phyloP scores from a whole-genome alignment of 2,888 invertebrate genomes.

The Tetragonula carbonaria region DNA sequence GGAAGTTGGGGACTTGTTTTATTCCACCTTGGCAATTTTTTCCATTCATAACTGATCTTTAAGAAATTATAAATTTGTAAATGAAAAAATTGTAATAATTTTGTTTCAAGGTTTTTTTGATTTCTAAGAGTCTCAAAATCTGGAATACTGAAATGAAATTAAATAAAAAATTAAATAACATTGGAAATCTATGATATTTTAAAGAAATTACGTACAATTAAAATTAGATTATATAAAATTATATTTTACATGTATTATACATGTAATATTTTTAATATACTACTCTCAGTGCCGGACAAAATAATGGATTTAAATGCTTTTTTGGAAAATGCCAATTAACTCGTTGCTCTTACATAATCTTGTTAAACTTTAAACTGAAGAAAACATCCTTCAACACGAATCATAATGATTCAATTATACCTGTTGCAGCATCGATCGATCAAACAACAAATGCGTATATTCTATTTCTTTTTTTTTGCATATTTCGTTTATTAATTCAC shows the following conservation, averaged over 20 bases:
- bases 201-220: too few relatives aligned
- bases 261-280: not conserved
- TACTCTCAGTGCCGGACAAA: not conserved
- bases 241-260: too few relatives aligned
- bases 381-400: slow-evolving; percentile 21
- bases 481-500: not conserved
- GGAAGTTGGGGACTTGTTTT: too few relatives aligned
- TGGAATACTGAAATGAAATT: too few relatives aligned
- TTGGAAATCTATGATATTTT: too few relatives aligned
- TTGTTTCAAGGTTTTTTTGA: not conserved
- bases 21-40: too few relatives aligned
- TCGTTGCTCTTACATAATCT: slow-evolving; percentile 18
- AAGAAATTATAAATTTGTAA: too few relatives aligned
- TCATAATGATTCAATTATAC: slow-evolving; percentile 34
- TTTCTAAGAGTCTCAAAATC: too few relatives aligned
- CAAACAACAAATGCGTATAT: not conserved
- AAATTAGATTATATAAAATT: too few relatives aligned
- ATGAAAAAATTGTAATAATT: too few relatives aligned
- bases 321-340: slow-evolving; percentile 25
- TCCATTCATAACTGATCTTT: too few relatives aligned
- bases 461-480: not conserved
- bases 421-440: slow-evolving; percentile 18
- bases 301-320: not conserved
- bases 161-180: too few relatives aligned
- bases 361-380: slow-evolving; percentile 12